These are phyloP conservation scores for Tapirus indicus DNA, from an alignment of 2,797 vertebrate species.

Conservation along the genomic window DNA sequence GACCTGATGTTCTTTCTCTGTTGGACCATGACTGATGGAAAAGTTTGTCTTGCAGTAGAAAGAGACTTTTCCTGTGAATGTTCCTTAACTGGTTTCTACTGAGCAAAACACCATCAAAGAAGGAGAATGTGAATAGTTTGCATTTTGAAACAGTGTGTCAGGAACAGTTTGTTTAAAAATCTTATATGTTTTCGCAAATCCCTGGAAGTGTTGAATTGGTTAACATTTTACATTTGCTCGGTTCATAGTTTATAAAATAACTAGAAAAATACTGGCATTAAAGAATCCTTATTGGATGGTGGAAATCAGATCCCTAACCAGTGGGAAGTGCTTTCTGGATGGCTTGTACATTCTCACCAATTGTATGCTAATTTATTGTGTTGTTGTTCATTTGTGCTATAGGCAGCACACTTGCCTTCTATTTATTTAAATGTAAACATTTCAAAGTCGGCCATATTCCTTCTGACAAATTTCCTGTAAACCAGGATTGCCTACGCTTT, in stretches of 20 bases:
- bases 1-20: slow-evolving; percentile 56
- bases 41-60: slow-evolving; percentile 76
- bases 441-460: slow-evolving; percentile 79
- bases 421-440: slow-evolving; percentile 87
- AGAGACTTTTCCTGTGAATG: slow-evolving; percentile 81
- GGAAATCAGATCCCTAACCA: slow-evolving; percentile 59
- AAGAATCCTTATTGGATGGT: slow-evolving; percentile 70
- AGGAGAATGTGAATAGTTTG: slow-evolving; percentile 79
- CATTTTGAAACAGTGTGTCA: slow-evolving; percentile 81
- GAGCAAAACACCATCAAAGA: slow-evolving; percentile 76
- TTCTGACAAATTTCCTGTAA: slow-evolving; percentile 83
- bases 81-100: slow-evolving; percentile 78
- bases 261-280: slow-evolving; percentile 80
- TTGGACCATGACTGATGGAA: slow-evolving; percentile 61
- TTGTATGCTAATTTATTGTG: slow-evolving; percentile 72
- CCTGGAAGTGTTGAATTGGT: slow-evolving; percentile 80
- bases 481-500: slow-evolving; percentile 69
- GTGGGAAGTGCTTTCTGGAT: slow-evolving; percentile 77
- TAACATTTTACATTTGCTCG: slow-evolving; percentile 85
- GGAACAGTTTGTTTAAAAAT: slow-evolving; percentile 59
- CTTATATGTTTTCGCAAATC: slow-evolving; percentile 81
- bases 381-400: slow-evolving; percentile 78
- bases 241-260: slow-evolving; percentile 80
- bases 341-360: slow-evolving; percentile 81
- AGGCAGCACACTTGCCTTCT: slow-evolving; percentile 74